These are phyloP conservation scores for Ceuthmochares aereus DNA, from an alignment of 2,113 vertebrate genomes.

Conservation along the genomic window DNA sequence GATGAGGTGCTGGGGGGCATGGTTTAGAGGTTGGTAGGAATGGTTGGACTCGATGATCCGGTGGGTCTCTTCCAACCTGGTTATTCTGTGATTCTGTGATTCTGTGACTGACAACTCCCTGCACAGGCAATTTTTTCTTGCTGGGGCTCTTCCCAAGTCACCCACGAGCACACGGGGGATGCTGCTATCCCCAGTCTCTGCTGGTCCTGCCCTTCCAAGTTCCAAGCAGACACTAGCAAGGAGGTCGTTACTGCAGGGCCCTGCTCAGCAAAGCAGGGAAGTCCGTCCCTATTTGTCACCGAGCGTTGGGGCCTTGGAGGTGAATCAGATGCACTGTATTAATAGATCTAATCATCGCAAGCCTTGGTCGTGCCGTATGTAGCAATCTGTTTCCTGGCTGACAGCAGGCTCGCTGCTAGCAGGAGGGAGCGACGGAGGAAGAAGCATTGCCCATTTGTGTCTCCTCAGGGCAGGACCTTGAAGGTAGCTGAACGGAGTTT, in stretches of 20 bases:
- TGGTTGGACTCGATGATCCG: too few species aligned
- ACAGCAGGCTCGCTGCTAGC: not conserved
- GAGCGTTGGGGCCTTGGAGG: not conserved
- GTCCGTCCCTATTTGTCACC: slow-evolving; percentile 14
- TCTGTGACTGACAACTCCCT: not conserved
- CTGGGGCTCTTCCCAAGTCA: not conserved
- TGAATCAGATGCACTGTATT: slow-evolving; percentile 40
- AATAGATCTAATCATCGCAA: slow-evolving; percentile 53
- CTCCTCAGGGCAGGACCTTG: not conserved
- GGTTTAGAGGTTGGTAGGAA: too few species aligned
- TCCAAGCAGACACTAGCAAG: not conserved
- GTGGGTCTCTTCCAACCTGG: too few species aligned
- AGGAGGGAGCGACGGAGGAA: not conserved
- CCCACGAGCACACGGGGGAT: rapidly evolving
- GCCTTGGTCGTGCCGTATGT: slow-evolving; percentile 36
- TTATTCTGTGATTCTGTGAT: too few species aligned
- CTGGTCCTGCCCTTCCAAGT: rapidly evolving
- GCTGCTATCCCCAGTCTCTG: too few species aligned
- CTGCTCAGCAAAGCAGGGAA: not conserved
- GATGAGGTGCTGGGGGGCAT: too few species aligned
- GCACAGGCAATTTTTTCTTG: rapidly evolving
- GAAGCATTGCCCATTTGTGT: rapidly evolving
- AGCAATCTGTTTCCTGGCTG: slow-evolving; percentile 56
- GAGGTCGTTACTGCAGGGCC: not conserved
- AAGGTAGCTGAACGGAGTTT: not conserved